Conservation (phyloP, 2,797 vertebrate genomes). For the Peromyscus attwateri region DNA sequence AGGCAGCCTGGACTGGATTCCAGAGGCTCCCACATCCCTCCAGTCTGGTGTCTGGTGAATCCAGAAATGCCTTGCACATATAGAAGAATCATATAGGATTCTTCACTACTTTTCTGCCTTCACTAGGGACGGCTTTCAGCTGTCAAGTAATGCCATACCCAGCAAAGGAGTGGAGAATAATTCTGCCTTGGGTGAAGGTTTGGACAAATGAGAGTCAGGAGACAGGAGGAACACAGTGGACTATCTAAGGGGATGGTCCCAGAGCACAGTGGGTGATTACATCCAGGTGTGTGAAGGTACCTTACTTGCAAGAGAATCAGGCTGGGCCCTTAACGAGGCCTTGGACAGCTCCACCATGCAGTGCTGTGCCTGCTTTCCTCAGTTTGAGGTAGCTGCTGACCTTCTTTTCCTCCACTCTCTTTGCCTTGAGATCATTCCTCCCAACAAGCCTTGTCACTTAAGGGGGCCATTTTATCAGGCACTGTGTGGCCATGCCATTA, state of each 20-base stretch:
- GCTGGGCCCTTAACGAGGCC: not conserved
- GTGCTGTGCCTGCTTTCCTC: not conserved
- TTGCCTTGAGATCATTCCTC: not conserved
- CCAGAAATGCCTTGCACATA: not conserved
- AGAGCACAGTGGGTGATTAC: not conserved
- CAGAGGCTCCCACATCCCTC: not conserved
- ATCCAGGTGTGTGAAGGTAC: rapidly evolving
- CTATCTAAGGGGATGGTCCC: not conserved
- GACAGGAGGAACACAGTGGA: not conserved
- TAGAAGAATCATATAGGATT: too few species aligned
- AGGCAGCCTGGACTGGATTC: not conserved
- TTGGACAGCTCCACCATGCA: rapidly evolving
- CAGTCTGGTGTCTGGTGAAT: not conserved
- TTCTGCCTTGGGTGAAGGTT: not conserved
- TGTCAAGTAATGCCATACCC: not conserved
- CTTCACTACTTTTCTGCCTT: not conserved
- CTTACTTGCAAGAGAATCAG: not conserved
- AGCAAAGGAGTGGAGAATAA: rapidly evolving
- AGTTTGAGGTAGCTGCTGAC: not conserved
- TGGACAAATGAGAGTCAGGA: not conserved
- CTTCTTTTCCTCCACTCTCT: not conserved
- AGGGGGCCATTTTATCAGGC: not conserved
- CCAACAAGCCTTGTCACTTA: not conserved
- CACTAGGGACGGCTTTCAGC: not conserved
- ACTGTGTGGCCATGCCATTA: too few species aligned